Base-by-base conservation (phyloP, 2,797 vertebrate genomes). In the Aldrovandia affinis region DNA sequence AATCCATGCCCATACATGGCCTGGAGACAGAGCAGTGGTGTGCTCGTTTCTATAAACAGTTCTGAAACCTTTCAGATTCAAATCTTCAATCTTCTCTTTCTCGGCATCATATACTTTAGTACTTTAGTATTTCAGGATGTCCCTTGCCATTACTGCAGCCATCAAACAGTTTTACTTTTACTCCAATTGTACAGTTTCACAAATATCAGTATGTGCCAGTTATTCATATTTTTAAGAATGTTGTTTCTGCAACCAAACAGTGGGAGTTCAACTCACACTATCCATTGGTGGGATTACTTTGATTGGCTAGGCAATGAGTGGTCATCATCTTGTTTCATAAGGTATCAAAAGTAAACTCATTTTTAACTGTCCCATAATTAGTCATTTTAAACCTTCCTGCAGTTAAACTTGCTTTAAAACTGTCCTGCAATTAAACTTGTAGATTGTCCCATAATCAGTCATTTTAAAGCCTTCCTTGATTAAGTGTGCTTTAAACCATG, bases 401-500 rank as follows among this genome's bases (percentile, higher is more conserved):
- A 75, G 25, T 22, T 75, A 47, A 36, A 39, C 14, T 70, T 20
- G 15, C 36, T 18, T 70, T 39, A 18, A 39, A 75, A 44, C 36
- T 75, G 39, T 47, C 39, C 5, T 47, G 70, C 70, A 75, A 75
- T 75, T 75, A 47, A 10, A 44, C 36, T 75, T 75, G 33, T 75
- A 75, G 18, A 47, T 22, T n/a, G 39, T 44, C 70, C 39, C 9
- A 28, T 75, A 47, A 75, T 75, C 44, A 75, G n/a, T 42, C 22
- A 42, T 70, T 57, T 61, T 36, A 77, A 77, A 79, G 25, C 22
- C 42, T 75, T 30, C 61, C 57, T 54, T 65, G 44, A 59, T 81
- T 52, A 70, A 75, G 70, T 47, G 55, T n/a, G 50, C 61, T 50
- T 61, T 36, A 77, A 65, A 68, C 22, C 25, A 55, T 75, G 42